Evolutionary conservation across 2,797 vertebrate genomes (phyloP), one percentile per base, ranked within the genome.

Genomic region (Buphagus erythrorhynchus): DNA sequence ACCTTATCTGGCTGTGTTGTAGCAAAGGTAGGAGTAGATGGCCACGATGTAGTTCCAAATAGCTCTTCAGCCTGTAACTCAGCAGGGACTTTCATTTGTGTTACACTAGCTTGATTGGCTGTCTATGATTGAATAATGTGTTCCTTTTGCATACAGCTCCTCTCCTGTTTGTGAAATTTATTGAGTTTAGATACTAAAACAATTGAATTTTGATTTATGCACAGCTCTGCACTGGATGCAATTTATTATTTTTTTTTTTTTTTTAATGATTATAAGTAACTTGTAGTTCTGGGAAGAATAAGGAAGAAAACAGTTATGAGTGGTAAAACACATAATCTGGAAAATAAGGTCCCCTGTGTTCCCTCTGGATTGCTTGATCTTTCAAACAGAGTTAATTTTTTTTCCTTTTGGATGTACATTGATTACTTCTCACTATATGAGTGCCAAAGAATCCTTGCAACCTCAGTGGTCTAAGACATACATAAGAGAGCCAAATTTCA

Each of bases 131-230:
- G 89, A 95, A 81, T 79, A 90, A 84, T 80, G 16, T 33, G 18
- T 69, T 65, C 21, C 10, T 93, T 97, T 90, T 90, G 82, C 90
- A 86, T 94, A 54, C 28, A 76, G n/a, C 36, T 86, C 35, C 42
- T 88, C 54, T 86, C 33, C 24, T 66, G 24, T 89, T 51, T 65
- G 28, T 66, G 33, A 80, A 85, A 74, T 87, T 82, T 87, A 73
- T 51, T 69, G 52, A 82, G 42, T 75, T 80, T 73, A 71, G 42
- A 51, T 82, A 54, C 38, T 90, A 63, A 93, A 95, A 93, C 68
- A 92, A 94, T 72, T 90, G 46, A 88, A 58, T 86, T 95, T 87
- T 91, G 75, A 80, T 86, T 94, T 93, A 77, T 74, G 45, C 9
- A 42, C 28, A 67, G 33, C 42, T 88, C 28, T 55, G 14, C 10